phyloP scores from a whole-genome alignment of 1,140 invertebrate genomes.

The Aporrectodea caliginosa region DNA sequence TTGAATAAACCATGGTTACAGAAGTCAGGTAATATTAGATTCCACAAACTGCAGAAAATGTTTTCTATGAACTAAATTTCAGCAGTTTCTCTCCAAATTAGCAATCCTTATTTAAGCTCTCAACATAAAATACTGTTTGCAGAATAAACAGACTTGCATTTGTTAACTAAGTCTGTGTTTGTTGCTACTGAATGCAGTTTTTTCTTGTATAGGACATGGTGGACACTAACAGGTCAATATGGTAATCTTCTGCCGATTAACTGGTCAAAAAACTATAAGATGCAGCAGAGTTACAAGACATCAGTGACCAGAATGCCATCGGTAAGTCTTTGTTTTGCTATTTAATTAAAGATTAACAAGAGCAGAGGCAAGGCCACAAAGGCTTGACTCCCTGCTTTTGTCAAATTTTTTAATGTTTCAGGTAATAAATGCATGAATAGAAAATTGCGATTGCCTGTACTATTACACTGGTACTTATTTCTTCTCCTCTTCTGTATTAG shows the following conservation, averaged over 20 bases:
- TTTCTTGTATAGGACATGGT: conserved; percentile 83
- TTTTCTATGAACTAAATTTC: not conserved
- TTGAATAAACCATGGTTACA: no score
- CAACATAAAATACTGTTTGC: no score
- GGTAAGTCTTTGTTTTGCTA: not conserved
- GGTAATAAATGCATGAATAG: not conserved
- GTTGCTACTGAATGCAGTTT: not conserved
- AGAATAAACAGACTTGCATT: not conserved
- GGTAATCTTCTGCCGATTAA: conserved; percentile 98
- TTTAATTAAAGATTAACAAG: no score
- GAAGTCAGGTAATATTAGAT: not conserved
- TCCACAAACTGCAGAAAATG: no score
- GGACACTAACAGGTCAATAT: conserved; percentile 99
- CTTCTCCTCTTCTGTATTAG: no score
- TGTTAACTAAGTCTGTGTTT: not conserved
- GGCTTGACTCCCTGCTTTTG: not conserved
- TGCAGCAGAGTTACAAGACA: not conserved
- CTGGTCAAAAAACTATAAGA: conserved; percentile 73
- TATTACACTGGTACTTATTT: not conserved
- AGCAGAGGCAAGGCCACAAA: not conserved
- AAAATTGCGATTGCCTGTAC: not conserved
- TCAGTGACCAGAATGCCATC: not conserved
- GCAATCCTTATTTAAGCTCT: no score
- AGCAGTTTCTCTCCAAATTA: not conserved
- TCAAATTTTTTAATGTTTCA: not conserved